A percentile compares a stretch with the other conserved stretches of the same genome.
These are phyloP conservation scores for Drosophila quadrilineata DNA, from an alignment of 1,140 invertebrate species.

Conservation along the genomic window DNA sequence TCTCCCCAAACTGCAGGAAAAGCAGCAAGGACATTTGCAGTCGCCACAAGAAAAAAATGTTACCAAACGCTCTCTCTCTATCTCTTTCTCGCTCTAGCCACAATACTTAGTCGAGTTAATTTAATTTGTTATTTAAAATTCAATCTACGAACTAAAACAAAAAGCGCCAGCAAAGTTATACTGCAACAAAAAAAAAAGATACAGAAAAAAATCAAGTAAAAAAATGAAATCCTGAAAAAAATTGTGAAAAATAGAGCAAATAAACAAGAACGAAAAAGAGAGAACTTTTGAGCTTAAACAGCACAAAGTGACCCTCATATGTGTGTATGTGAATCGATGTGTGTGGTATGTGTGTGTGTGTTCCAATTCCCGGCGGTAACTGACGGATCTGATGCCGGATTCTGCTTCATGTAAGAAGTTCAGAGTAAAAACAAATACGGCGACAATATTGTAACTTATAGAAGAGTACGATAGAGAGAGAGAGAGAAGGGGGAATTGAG, in stretches of 20 bases:
- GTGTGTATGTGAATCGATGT: background rate
- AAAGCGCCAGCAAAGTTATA: conserved; percentile 37
- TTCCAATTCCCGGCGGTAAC: conserved; percentile 57
- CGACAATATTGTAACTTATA: no score
- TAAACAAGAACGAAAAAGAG: background rate
- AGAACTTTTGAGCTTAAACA: conserved; percentile 68
- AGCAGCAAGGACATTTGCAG: background rate
- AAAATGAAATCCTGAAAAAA: conserved; percentile 3
- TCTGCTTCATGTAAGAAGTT: conserved; percentile 66
- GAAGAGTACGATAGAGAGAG: no score
- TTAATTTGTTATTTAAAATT: conserved; percentile 81
- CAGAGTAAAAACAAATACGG: conserved; percentile 73
- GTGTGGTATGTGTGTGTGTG: conserved; percentile 11
- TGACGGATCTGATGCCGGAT: background rate
- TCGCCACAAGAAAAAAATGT: no score
- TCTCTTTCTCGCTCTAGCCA: conserved; percentile 22
- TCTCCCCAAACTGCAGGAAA: background rate
- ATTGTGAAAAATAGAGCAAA: conserved; percentile 4
- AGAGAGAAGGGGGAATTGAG: no score
- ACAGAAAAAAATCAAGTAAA: background rate
- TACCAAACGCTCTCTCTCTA: conserved; percentile 39
- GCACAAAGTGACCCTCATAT: conserved; percentile 17
- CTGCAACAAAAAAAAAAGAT: conserved; percentile 4
- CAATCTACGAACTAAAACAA: conserved; percentile 80
- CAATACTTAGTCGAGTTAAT: conserved; percentile 76